phyloP scores from a whole-genome alignment of 1,140 invertebrate species.

The Apis laboriosa region DNA sequence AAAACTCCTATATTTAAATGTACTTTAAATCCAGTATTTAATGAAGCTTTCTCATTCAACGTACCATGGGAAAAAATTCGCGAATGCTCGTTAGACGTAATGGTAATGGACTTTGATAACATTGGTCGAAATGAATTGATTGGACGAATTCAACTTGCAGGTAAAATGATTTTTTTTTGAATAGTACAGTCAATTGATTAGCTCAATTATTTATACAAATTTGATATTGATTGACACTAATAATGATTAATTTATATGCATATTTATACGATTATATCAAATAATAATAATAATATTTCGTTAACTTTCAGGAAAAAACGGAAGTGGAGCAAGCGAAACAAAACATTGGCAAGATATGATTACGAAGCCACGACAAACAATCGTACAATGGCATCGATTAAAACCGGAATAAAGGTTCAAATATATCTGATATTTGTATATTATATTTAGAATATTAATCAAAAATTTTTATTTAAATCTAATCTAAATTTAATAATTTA shows the following conservation, averaged over 20 bases:
- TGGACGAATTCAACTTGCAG: constrained; percentile 92
- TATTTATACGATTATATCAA: too few species aligned
- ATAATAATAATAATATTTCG: background rate
- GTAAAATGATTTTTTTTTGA: constrained; percentile 78
- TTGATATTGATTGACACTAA: too few species aligned
- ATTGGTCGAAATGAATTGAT: constrained; percentile 96
- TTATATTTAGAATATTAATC: background rate
- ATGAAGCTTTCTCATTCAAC: constrained; percentile 95
- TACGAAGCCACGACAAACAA: constrained; percentile 95
- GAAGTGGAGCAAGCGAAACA: constrained; percentile 94
- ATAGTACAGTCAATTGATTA: background rate
- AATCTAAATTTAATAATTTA: too few species aligned
- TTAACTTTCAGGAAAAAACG: constrained; percentile 89
- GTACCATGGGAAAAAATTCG: constrained; percentile 97
- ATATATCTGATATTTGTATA: background rate
- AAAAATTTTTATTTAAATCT: too few species aligned
- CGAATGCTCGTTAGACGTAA: constrained; percentile 94
- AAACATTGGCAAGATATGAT: constrained; percentile 99
- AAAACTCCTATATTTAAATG: constrained; percentile 98
- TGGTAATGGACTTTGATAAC: constrained; percentile 98
- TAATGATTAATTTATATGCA: too few species aligned
- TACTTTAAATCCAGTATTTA: constrained; percentile 95
- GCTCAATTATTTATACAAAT: too few species aligned
- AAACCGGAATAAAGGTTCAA: constrained; percentile 87
- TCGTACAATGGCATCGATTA: constrained; percentile 95